A percentile compares a stretch with the other conserved stretches of the same genome.
These are phyloP conservation scores for Amblyjoppa fuscipennis DNA, from an alignment of 2,888 invertebrate species.

Conservation along the genomic window DNA sequence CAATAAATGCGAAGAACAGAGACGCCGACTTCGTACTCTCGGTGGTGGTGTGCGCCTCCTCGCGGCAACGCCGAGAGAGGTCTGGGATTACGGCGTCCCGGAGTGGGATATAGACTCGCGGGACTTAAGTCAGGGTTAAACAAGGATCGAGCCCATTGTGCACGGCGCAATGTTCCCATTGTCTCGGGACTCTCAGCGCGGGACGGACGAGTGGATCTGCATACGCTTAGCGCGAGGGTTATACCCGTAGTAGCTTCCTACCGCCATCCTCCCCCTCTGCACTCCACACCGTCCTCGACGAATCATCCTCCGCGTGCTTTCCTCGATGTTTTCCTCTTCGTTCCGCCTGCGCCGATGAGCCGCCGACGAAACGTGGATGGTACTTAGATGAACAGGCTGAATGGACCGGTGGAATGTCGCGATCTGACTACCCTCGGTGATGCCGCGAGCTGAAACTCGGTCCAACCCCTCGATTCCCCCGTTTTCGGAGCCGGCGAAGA, in stretches of 20 bases:
- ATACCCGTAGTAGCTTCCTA: conserved; percentile 73
- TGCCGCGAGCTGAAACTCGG: neutral
- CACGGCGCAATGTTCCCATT: conserved; percentile 80
- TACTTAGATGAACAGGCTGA: neutral
- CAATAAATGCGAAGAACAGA: conserved; percentile 24
- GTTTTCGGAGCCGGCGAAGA: neutral
- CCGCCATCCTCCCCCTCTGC: conserved; percentile 61
- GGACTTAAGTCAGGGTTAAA: conserved; percentile 85
- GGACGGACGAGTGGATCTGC: conserved; percentile 85
- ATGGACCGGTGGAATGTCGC: conserved; percentile 23
- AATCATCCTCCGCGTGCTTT: conserved; percentile 56
- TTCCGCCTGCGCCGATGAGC: conserved; percentile 1
- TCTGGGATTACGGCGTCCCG: conserved; percentile 82
- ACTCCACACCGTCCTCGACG: conserved; percentile 49
- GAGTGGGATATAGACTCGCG: conserved; percentile 83
- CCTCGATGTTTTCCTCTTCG: neutral
- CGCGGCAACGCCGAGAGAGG: conserved; percentile 74
- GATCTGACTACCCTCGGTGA: neutral
- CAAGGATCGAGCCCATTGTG: conserved; percentile 85
- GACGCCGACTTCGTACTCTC: conserved; percentile 35
- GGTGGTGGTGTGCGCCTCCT: conserved; percentile 72
- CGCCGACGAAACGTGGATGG: conserved; percentile 15
- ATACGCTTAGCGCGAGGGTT: conserved; percentile 84
- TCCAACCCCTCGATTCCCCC: neutral
- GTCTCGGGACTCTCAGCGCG: conserved; percentile 80